Percentiles rank a stretch among this genome's conserved stretches.
Conservation (phyloP, 37 sponge, comb jelly and placozoan genomes). For the Amphimedon queenslandica region DNA sequence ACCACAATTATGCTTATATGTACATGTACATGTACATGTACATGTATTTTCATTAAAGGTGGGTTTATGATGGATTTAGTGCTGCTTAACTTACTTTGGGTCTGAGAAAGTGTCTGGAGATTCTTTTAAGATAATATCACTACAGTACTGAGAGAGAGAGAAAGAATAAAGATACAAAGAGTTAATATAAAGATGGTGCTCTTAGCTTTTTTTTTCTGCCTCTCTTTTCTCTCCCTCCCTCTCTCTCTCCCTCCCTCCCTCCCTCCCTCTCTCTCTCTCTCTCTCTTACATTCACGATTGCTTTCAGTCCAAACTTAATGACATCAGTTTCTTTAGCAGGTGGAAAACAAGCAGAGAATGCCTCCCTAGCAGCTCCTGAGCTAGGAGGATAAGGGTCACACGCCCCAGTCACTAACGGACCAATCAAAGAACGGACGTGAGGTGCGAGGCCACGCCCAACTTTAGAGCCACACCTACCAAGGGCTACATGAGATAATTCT, state of each 20-base stretch:
- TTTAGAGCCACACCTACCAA: slow-evolving; percentile 25
- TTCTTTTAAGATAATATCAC: slow-evolving; percentile 29
- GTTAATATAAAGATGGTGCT: too few relatives aligned
- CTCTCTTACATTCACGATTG: slow-evolving; percentile 16
- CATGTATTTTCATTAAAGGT: background rate
- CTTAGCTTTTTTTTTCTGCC: too few relatives aligned
- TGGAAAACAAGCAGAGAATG: slow-evolving; percentile 51
- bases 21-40: too few relatives aligned
- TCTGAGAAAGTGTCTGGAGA: slow-evolving; percentile 61
- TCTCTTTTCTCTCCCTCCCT: too few relatives aligned
- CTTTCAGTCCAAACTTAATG: slow-evolving; percentile 21
- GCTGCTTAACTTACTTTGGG: slow-evolving; percentile 42
- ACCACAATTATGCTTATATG: too few relatives aligned
- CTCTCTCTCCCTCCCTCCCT: too few relatives aligned
- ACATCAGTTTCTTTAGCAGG: slow-evolving; percentile 32
- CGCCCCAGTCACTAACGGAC: slow-evolving; percentile 70
- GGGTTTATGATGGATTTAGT: background rate
- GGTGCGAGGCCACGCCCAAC: slow-evolving; percentile 39
- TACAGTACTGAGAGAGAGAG: slow-evolving; percentile 20
- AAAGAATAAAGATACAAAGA: background rate
- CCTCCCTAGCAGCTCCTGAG: slow-evolving; percentile 46
- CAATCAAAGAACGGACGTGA: slow-evolving; percentile 52
- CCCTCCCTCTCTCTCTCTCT: too few relatives aligned
- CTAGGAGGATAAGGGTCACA: slow-evolving; percentile 58
- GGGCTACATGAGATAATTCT: slow-evolving; percentile 58